phyloP scores from a whole-genome alignment of 2,888 invertebrate genomes.

The Lymantria dispar region DNA sequence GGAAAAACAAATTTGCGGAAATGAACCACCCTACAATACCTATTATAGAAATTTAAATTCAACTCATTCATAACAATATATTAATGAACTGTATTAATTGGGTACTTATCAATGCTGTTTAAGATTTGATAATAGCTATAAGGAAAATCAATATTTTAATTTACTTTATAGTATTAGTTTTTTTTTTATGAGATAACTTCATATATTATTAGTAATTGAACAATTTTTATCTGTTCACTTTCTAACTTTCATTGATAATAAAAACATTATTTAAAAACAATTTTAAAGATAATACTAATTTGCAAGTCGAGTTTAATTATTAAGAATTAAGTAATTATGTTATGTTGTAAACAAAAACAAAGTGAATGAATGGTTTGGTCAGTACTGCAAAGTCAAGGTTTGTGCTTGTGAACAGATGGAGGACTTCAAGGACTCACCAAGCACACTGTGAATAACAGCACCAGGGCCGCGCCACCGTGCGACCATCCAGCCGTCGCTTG shows the following conservation, averaged over 20 bases:
- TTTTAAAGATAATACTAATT: not conserved
- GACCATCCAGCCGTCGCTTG: conserved; percentile 58
- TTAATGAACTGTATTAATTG: too few species aligned
- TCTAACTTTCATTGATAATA: not conserved
- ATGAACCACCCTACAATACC: too few species aligned
- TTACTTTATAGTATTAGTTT: too few species aligned
- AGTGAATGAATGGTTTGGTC: not conserved
- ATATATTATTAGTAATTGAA: too few species aligned
- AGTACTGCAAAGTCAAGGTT: not conserved
- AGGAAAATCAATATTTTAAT: too few species aligned
- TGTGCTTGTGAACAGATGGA: not conserved
- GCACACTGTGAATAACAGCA: conserved; percentile 48
- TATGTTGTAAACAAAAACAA: conserved; percentile 26
- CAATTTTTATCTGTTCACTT: too few species aligned
- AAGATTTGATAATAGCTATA: too few species aligned
- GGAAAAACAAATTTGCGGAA: too few species aligned
- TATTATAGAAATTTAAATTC: too few species aligned
- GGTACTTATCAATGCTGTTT: too few species aligned
- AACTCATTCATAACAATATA: too few species aligned
- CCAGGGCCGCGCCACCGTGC: conserved; percentile 47
- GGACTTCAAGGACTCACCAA: conserved; percentile 47
- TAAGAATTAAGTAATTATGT: not conserved
- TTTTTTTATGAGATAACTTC: too few species aligned
- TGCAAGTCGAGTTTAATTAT: not conserved
- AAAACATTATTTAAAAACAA: not conserved